phyloP scores from a whole-genome alignment of 2,888 invertebrate species.

The Rhingia rostrata region DNA sequence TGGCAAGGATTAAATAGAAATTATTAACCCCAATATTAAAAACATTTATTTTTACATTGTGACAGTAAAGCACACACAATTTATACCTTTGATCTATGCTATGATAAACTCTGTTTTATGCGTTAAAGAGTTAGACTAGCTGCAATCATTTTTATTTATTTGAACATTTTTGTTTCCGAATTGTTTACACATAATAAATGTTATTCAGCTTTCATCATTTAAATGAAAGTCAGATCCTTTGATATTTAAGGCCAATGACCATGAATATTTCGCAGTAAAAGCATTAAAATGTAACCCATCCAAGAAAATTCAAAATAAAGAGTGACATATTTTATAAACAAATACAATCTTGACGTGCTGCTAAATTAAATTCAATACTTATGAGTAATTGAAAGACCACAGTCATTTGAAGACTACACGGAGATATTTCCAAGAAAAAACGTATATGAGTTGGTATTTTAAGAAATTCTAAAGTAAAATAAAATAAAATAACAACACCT shows the following conservation, averaged over 20 bases:
- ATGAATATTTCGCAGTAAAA: neutral
- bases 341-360: neutral
- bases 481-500: slow-evolving; percentile 8
- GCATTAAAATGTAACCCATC: neutral
- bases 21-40: too few species aligned
- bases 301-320: neutral
- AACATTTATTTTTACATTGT: too few species aligned
- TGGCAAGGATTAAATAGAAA: too few species aligned
- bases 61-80: too few species aligned
- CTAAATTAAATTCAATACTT: slow-evolving; percentile 9
- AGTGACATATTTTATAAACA: slow-evolving; percentile 11
- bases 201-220: too few species aligned
- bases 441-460: slow-evolving; percentile 39
- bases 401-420: neutral
- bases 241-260: slow-evolving; percentile 12
- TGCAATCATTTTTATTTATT: too few species aligned
- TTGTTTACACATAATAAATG: too few species aligned
- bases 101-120: too few species aligned
- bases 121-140: too few species aligned
- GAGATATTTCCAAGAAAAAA: slow-evolving; percentile 25
- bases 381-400: slow-evolving; percentile 14
- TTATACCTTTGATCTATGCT: too few species aligned
- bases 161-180: too few species aligned
- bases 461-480: slow-evolving; percentile 34
- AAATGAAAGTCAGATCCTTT: too few species aligned